Evolutionary conservation across 1,140 invertebrate species (phyloP).

Genomic region (Caenorhabditis tropicalis): DNA sequence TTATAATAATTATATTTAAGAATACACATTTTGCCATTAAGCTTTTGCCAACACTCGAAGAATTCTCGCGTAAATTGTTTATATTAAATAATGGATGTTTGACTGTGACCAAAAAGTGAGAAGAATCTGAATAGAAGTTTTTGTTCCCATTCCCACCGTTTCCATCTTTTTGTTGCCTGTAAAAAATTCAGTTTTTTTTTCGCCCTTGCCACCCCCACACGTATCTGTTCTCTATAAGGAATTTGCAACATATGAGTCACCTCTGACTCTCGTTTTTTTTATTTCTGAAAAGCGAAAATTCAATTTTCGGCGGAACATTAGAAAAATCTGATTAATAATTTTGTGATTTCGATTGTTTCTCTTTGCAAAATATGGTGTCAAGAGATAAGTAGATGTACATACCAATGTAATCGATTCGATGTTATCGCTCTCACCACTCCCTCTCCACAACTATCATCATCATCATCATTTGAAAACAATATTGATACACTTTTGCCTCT

Average conservation of each 20-base stretch:
- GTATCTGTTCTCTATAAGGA: not conserved
- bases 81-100: too few species aligned
- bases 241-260: not conserved
- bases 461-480: constrained; percentile 32
- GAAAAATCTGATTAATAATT: not conserved
- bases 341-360: not conserved
- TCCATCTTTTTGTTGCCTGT: not conserved
- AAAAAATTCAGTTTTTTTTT: constrained; percentile 3
- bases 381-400: constrained; percentile 36
- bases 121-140: not conserved
- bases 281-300: not conserved
- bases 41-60: too few species aligned
- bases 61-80: too few species aligned
- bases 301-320: not conserved
- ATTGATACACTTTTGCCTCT: not conserved
- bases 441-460: not conserved
- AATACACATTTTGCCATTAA: too few species aligned
- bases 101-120: not conserved
- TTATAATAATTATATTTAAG: too few species aligned
- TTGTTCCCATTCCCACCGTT: not conserved
- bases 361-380: not conserved
- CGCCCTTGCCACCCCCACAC: not conserved
- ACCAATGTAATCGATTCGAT: constrained; percentile 30
- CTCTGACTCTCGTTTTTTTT: not conserved
- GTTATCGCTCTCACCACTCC: constrained; percentile 37